These are phyloP conservation scores for Eumerus sabulonum DNA, from an alignment of 2,888 invertebrate genomes.

Conservation along the genomic window DNA sequence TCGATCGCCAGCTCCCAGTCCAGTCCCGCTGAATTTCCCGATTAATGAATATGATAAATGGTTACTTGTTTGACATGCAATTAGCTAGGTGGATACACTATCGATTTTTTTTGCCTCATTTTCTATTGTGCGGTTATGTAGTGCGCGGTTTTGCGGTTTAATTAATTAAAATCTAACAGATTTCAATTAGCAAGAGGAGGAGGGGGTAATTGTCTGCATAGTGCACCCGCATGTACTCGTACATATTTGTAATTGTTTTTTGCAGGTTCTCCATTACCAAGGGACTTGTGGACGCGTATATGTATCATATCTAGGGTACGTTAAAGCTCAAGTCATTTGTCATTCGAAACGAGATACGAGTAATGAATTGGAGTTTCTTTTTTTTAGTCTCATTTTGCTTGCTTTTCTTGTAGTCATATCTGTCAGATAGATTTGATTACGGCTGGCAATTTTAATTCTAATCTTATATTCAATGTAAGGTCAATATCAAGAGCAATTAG, in stretches of 20 bases:
- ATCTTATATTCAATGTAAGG: constrained; percentile 50
- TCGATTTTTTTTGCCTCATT: constrained; percentile 28
- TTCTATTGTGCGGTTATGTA: constrained; percentile 17
- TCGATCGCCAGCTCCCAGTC: too few species aligned
- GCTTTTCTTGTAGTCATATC: not conserved
- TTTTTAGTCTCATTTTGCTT: not conserved
- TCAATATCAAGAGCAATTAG: constrained; percentile 56
- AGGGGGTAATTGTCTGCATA: constrained; percentile 50
- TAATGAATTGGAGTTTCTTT: constrained; percentile 24
- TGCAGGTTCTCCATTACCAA: not conserved
- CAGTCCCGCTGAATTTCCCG: constrained; percentile 31
- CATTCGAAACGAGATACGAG: constrained; percentile 36
- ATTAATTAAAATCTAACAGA: constrained; percentile 59
- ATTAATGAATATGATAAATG: constrained; percentile 67
- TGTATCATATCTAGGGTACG: too few species aligned
- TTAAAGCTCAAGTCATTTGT: constrained; percentile 35
- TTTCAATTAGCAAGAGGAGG: constrained; percentile 51
- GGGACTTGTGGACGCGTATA: too few species aligned
- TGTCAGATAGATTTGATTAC: constrained; percentile 19
- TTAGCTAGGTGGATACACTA: constrained; percentile 48
- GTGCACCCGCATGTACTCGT: constrained; percentile 56
- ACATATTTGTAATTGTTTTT: not conserved
- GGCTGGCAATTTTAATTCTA: constrained; percentile 18
- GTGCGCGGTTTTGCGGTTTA: constrained; percentile 24
- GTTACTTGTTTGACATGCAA: constrained; percentile 65